A percentile compares a stretch with the other conserved stretches of the same genome.
These are phyloP conservation scores for Ophthalmolycus amberensis DNA, from an alignment of 2,113 vertebrate species.

Conservation along the genomic window DNA sequence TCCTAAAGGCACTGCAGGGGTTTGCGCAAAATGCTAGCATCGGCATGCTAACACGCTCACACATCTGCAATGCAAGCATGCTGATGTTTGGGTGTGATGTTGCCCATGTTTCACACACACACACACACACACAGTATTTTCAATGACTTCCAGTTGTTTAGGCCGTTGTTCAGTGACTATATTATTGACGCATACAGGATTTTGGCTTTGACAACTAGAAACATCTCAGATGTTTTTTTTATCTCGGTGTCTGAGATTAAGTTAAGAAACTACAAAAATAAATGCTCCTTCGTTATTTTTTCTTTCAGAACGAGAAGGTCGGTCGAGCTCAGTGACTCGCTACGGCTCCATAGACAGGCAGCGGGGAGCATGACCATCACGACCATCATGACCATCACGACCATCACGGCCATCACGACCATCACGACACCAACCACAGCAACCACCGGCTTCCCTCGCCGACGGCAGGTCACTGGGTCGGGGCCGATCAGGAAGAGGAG, in stretches of 20 bases:
- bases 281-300: background rate
- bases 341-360: slow-evolving; percentile 71
- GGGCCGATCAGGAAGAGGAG: slow-evolving; percentile 84
- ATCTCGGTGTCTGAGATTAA: background rate
- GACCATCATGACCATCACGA: slow-evolving; percentile 30
- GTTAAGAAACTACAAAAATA: background rate
- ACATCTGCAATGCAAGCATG: too few species aligned
- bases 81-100: background rate
- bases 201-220: too few species aligned
- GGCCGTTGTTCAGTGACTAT: background rate
- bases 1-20: background rate
- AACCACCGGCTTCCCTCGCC: slow-evolving; percentile 35
- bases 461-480: slow-evolving; percentile 53
- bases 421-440: slow-evolving; percentile 31
- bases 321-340: slow-evolving; percentile 34
- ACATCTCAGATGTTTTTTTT: background rate
- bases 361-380: slow-evolving; percentile 43
- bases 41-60: background rate
- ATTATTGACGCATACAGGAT: background rate
- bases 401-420: slow-evolving; percentile 27
- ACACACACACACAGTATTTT: background rate
- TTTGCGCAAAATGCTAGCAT: background rate
- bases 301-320: slow-evolving; percentile 57
- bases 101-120: background rate
- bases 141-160: background rate